Conservation (phyloP, 2,113 vertebrate genomes). For the Noctilio leporinus region DNA sequence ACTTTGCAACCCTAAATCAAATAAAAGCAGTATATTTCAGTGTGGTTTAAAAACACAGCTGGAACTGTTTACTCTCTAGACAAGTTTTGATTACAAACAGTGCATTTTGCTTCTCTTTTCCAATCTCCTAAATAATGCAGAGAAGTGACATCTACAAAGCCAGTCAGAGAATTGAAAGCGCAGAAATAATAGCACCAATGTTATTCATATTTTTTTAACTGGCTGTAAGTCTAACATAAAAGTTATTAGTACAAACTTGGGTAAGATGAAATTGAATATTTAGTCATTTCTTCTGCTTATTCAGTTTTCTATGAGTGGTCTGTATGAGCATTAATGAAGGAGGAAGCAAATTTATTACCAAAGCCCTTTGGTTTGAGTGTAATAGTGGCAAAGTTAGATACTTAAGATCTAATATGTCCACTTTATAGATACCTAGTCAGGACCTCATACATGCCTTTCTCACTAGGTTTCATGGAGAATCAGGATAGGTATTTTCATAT, state of each 20-base stretch:
- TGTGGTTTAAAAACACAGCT: conserved; percentile 13
- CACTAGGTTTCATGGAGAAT: neutral
- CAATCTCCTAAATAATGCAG: neutral
- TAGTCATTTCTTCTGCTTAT: neutral
- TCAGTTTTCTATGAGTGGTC: neutral
- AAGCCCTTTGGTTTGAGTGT: neutral
- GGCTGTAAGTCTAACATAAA: neutral
- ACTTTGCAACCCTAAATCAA: conserved; percentile 16
- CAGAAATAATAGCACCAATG: neutral
- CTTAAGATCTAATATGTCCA: neutral
- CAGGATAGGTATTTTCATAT: neutral
- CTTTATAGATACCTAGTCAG: neutral
- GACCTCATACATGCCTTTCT: neutral
- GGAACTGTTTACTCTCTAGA: conserved; percentile 25
- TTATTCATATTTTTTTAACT: neutral
- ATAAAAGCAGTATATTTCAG: conserved; percentile 12
- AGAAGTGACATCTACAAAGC: neutral
- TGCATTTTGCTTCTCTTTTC: neutral
- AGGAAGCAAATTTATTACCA: neutral
- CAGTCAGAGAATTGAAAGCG: neutral
- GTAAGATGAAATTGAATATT: neutral
- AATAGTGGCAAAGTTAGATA: neutral
- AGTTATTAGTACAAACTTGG: neutral
- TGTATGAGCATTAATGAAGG: neutral
- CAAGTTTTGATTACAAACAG: conserved; percentile 22